phyloP scores from a whole-genome alignment of 2,113 vertebrate species.

The Delphinus delphis region DNA sequence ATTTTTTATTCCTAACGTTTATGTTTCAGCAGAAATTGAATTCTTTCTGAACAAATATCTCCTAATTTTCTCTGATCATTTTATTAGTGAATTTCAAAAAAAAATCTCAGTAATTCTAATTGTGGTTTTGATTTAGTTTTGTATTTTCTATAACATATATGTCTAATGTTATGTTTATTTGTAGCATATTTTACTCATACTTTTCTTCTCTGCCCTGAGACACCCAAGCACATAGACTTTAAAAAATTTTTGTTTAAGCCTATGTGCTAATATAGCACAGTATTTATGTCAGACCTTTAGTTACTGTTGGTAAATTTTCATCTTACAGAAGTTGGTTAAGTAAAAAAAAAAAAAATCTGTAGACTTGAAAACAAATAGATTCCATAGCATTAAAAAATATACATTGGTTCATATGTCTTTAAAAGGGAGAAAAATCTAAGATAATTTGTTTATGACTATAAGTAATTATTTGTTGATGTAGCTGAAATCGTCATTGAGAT shows the following conservation, averaged over 20 bases:
- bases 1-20: not conserved
- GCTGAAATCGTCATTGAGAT: conserved; percentile 65
- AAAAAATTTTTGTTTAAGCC: not conserved
- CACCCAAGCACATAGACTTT: too few relatives aligned
- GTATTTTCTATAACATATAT: not conserved
- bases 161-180: not conserved
- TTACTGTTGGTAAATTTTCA: conserved; percentile 22
- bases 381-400: conserved; percentile 1
- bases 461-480: conserved; percentile 67
- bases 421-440: not conserved
- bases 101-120: not conserved
- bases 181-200: not conserved
- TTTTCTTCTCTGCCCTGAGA: not conserved
- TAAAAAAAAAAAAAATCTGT: not conserved
- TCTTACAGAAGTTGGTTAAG: not conserved
- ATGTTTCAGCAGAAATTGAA: not conserved
- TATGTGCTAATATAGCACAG: not conserved
- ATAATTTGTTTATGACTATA: conserved; percentile 15
- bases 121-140: not conserved
- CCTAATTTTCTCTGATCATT: not conserved
- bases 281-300: not conserved
- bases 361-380: conserved; percentile 55
- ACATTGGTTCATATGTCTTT: not conserved
- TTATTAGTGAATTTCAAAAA: not conserved
- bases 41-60: not conserved